These are phyloP conservation scores for Eristalis pertinax DNA, from an alignment of 2,888 invertebrate species.

Conservation along the genomic window DNA sequence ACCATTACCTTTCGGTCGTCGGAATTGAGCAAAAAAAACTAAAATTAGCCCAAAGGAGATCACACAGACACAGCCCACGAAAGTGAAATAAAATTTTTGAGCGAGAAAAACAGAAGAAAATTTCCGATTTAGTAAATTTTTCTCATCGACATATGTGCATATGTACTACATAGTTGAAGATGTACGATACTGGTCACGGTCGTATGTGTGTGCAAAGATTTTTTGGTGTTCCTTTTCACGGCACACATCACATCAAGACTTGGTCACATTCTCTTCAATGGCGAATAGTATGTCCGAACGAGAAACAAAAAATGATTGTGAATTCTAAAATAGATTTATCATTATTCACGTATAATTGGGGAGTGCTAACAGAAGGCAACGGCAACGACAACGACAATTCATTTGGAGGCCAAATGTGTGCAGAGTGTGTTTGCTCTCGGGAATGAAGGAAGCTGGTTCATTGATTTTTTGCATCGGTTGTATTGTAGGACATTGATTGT, in stretches of 20 bases:
- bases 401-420: neutral
- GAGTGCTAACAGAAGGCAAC: constrained; percentile 7
- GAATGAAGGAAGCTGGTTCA: constrained; percentile 62
- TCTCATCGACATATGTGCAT: constrained; percentile 26
- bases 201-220: constrained; percentile 20
- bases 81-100: constrained; percentile 56
- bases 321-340: constrained; percentile 69
- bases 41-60: constrained; percentile 61
- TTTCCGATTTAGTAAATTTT: constrained; percentile 34
- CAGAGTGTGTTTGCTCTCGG: constrained; percentile 4
- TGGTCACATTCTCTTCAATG: constrained; percentile 8
- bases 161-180: neutral
- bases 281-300: constrained; percentile 24
- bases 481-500: constrained; percentile 43
- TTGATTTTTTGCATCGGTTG: constrained; percentile 63
- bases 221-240: neutral
- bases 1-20: constrained; percentile 44
- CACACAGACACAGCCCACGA: constrained; percentile 47
- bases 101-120: constrained; percentile 31
- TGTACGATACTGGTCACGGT: neutral
- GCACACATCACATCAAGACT: neutral
- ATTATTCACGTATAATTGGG: constrained; percentile 51
- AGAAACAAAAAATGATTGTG: constrained; percentile 25
- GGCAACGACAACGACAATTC: constrained; percentile 18
- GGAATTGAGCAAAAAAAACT: constrained; percentile 55